These are phyloP conservation scores for Amphibalanus amphitrite DNA, from an alignment of 1,140 invertebrate genomes.

Conservation along the genomic window DNA sequence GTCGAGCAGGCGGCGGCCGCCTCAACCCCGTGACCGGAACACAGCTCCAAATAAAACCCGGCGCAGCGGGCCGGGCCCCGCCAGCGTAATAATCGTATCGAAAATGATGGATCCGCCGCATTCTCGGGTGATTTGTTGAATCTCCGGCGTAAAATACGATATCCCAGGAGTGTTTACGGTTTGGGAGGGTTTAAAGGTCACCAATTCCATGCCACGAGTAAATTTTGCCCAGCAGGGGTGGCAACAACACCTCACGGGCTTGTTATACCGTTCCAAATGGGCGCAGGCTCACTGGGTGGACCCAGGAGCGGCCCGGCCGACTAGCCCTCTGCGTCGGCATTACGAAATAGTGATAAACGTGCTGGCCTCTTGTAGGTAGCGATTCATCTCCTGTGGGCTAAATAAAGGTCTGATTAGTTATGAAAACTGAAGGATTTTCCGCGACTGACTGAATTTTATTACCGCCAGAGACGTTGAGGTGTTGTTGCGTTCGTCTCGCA, in stretches of 20 bases:
- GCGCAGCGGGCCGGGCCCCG: not conserved
- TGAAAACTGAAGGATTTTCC: too few species aligned
- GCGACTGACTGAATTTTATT: too few species aligned
- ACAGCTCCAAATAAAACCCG: not conserved
- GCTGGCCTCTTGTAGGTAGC: too few species aligned
- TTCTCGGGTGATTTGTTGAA: slow-evolving; percentile 1
- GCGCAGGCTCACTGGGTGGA: not conserved
- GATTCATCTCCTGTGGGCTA: too few species aligned
- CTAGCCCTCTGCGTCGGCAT: too few species aligned
- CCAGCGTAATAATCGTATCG: not conserved
- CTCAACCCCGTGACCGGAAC: not conserved
- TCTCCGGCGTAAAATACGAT: not conserved
- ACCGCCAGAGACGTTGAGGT: too few species aligned
- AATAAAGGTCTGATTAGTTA: too few species aligned
- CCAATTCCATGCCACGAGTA: not conserved
- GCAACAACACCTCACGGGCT: not conserved
- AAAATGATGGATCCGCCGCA: not conserved
- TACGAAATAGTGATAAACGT: too few species aligned
- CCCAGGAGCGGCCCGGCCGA: too few species aligned
- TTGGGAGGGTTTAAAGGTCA: not conserved
- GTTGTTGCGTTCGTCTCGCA: too few species aligned
- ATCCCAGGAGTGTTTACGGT: not conserved
- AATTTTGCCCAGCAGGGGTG: not conserved
- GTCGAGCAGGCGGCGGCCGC: too few species aligned
- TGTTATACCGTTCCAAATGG: not conserved